Evolutionary conservation across 2,888 invertebrate species (phyloP).

Genomic region (Temnothorax rugatulus): DNA sequence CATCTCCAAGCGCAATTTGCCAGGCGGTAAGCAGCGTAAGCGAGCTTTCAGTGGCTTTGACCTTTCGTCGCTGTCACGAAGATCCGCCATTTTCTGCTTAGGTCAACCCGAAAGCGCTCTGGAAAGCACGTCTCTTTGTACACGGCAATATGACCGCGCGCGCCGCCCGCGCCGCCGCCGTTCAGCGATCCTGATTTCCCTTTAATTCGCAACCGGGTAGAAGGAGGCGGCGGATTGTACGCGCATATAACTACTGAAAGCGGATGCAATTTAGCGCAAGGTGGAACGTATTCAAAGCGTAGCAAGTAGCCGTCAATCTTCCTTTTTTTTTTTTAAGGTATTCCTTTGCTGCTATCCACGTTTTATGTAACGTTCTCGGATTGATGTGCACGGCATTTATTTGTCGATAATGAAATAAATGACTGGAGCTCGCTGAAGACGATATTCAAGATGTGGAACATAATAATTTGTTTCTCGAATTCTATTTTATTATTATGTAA

Average conservation of each 20-base stretch:
- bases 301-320: conserved; percentile 49
- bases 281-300: conserved; percentile 48
- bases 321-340: conserved; percentile 42
- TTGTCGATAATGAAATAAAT: not conserved
- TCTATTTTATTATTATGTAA: not conserved
- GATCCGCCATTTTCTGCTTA: conserved; percentile 81
- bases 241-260: conserved; percentile 3
- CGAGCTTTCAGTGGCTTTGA: conserved; percentile 58
- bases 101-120: conserved; percentile 77
- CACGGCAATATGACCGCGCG: conserved; percentile 56
- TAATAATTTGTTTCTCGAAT: not conserved
- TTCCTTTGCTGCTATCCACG: not conserved
- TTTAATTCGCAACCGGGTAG: conserved; percentile 60
- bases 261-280: conserved; percentile 65
- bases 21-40: conserved; percentile 69
- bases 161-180: conserved; percentile 1
- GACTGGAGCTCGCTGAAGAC: not conserved
- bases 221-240: not conserved
- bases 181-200: conserved; percentile 64
- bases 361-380: not conserved
- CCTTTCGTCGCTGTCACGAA: conserved; percentile 61
- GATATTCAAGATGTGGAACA: not conserved
- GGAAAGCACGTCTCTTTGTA: conserved; percentile 63
- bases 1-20: conserved; percentile 75
- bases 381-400: not conserved